These are phyloP conservation scores for Pseudomugil gertrudae DNA, from an alignment of 2,797 vertebrate genomes.

Conservation along the genomic window DNA sequence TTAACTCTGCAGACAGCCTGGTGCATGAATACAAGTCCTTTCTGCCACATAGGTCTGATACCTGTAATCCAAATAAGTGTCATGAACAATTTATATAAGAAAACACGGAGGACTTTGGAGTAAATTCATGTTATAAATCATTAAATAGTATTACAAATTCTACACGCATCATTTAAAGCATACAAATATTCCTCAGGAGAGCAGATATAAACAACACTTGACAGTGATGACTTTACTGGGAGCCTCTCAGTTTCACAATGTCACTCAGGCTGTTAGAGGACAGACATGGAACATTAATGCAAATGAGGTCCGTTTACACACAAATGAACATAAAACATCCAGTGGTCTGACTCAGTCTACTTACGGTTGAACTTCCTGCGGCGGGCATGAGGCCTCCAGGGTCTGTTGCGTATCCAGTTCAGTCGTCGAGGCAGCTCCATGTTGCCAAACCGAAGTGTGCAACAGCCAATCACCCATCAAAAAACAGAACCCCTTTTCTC, in stretches of 20 bases:
- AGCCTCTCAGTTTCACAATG: slow-evolving; percentile 52
- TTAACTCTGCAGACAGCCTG: not conserved
- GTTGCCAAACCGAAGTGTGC: slow-evolving; percentile 57
- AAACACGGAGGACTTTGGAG: not conserved
- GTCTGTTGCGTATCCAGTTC: slow-evolving; percentile 87
- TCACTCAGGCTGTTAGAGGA: slow-evolving; percentile 40
- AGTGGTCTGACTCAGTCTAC: slow-evolving; percentile 48
- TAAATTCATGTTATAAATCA: slow-evolving; percentile 1
- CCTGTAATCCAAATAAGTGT: slow-evolving; percentile 2
- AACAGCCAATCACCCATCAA: slow-evolving; percentile 51
- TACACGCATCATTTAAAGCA: not conserved
- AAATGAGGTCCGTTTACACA: not conserved
- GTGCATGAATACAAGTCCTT: not conserved
- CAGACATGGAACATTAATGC: not conserved
- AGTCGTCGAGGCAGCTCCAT: slow-evolving; percentile 90
- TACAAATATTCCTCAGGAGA: not conserved
- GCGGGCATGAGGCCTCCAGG: slow-evolving; percentile 83
- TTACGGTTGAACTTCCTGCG: slow-evolving; percentile 88
- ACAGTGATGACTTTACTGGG: slow-evolving; percentile 22
- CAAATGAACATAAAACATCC: not conserved
- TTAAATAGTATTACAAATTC: not conserved
- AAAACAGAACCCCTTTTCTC: slow-evolving; percentile 29
- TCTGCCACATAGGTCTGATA: not conserved
- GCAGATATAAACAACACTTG: slow-evolving; percentile 2
- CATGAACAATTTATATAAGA: slow-evolving; percentile 21